A percentile compares a stretch with the other conserved stretches of the same genome.
Evolutionary conservation across 2,888 invertebrate species (phyloP).

Genomic region (Lasioglossum oenotherae): DNA sequence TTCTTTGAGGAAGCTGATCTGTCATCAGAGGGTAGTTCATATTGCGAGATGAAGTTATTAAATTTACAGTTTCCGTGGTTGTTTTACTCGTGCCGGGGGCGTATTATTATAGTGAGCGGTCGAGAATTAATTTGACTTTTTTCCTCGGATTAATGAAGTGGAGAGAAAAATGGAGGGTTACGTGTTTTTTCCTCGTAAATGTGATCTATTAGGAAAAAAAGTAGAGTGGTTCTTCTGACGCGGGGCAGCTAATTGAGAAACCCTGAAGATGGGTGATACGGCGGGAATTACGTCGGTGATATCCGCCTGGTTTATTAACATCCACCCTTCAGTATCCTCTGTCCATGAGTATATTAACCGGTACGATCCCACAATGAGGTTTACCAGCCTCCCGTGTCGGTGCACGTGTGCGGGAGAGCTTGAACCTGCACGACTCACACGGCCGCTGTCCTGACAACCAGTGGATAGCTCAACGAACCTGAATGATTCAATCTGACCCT

Average conservation of each 20-base stretch:
- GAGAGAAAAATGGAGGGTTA: neutral
- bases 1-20: neutral
- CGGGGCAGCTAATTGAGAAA: constrained; percentile 50
- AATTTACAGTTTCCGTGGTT: neutral
- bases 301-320: constrained; percentile 72
- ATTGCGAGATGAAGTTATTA: neutral
- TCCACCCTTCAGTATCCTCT: constrained; percentile 65
- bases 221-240: neutral
- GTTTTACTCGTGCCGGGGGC: neutral
- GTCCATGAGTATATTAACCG: constrained; percentile 70
- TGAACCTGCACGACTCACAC: constrained; percentile 39
- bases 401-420: constrained; percentile 41
- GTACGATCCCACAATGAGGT: constrained; percentile 66
- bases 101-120: neutral
- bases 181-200: constrained; percentile 2
- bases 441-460: constrained; percentile 27
- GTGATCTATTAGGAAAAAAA: constrained; percentile 9
- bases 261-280: constrained; percentile 49
- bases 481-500: constrained; percentile 66
- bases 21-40: neutral
- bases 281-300: constrained; percentile 58
- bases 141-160: neutral
- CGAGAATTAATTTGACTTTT: constrained; percentile 9
- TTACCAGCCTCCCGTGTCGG: constrained; percentile 54
- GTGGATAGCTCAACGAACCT: constrained; percentile 58